Percentiles rank a stretch among this genome's conserved stretches.
Evolutionary conservation across 1,140 invertebrate species (phyloP).

Genomic region (Neuroterus valhalla): DNA sequence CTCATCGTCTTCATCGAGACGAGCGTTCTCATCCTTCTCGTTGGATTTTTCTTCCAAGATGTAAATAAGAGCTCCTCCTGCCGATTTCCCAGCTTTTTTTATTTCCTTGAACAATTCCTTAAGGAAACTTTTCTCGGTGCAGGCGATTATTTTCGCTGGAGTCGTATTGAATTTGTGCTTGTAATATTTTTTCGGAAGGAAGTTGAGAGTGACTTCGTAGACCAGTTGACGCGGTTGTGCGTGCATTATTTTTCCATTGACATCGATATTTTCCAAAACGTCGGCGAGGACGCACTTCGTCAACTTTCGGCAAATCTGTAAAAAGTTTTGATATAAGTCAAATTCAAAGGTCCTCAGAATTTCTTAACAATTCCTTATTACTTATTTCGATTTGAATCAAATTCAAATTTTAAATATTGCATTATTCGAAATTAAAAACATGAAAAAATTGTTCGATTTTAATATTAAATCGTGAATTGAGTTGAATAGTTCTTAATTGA

Average conservation of each 20-base stretch:
- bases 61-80: slow-evolving; percentile 63
- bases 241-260: slow-evolving; percentile 79
- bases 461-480: too few relatives aligned
- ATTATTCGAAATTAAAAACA: too few relatives aligned
- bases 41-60: slow-evolving; percentile 68
- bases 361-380: too few relatives aligned
- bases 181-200: slow-evolving; percentile 84
- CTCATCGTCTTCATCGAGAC: slow-evolving; percentile 65
- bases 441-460: too few relatives aligned
- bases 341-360: too few relatives aligned
- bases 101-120: slow-evolving; percentile 78
- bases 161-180: slow-evolving; percentile 82
- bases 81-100: slow-evolving; percentile 71
- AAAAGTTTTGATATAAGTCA: too few relatives aligned
- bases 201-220: slow-evolving; percentile 81
- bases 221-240: slow-evolving; percentile 75
- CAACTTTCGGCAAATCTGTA: slow-evolving; percentile 74
- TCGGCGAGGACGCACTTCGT: slow-evolving; percentile 86
- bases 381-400: too few relatives aligned
- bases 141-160: slow-evolving; percentile 81
- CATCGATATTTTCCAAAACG: slow-evolving; percentile 85
- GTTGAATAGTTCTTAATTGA: too few relatives aligned
- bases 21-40: slow-evolving; percentile 71
- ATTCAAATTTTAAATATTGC: too few relatives aligned
- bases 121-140: slow-evolving; percentile 81